Conservation (phyloP, 2,888 invertebrate species). For the Mallateleia sp. region DNA sequence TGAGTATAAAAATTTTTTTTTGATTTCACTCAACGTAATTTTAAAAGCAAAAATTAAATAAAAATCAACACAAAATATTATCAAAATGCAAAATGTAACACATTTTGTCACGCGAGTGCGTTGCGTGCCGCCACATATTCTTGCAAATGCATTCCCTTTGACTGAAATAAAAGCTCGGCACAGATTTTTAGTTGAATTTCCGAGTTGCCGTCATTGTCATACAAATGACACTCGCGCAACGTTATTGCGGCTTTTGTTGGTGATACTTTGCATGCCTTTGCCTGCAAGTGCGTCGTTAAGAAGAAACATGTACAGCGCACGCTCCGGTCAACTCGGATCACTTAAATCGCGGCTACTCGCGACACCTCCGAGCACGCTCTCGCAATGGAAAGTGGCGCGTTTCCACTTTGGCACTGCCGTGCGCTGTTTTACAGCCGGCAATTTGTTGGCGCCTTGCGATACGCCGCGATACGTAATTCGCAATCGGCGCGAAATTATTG, state of each 20-base stretch:
- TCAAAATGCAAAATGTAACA: no score
- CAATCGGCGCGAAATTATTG: slow-evolving; percentile 61
- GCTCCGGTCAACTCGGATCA: slow-evolving; percentile 25
- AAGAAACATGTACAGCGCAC: slow-evolving; percentile 45
- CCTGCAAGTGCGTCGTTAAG: slow-evolving; percentile 2
- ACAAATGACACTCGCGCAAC: slow-evolving; percentile 35
- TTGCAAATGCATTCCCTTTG: slow-evolving; percentile 35
- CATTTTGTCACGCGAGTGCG: slow-evolving; percentile 55
- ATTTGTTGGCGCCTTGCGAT: slow-evolving; percentile 71
- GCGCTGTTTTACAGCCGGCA: slow-evolving; percentile 47
- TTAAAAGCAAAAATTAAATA: no score
- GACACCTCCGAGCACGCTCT: slow-evolving; percentile 17
- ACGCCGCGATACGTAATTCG: slow-evolving; percentile 57
- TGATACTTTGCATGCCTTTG: slow-evolving; percentile 15
- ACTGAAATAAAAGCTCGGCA: slow-evolving; percentile 37
- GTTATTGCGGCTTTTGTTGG: slow-evolving; percentile 30
- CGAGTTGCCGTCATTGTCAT: slow-evolving; percentile 31
- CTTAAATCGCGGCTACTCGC: slow-evolving; percentile 48
- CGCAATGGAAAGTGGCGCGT: slow-evolving; percentile 49
- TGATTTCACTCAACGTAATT: no score
- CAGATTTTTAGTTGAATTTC: slow-evolving; percentile 25
- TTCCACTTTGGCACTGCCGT: slow-evolving; percentile 30
- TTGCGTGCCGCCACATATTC: slow-evolving; percentile 43
- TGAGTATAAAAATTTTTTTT: no score
- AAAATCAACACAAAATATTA: no score